Percentiles rank a stretch among this genome's conserved stretches.
Conservation (phyloP, 23 tunicate species). For the Diplosoma virens region DNA sequence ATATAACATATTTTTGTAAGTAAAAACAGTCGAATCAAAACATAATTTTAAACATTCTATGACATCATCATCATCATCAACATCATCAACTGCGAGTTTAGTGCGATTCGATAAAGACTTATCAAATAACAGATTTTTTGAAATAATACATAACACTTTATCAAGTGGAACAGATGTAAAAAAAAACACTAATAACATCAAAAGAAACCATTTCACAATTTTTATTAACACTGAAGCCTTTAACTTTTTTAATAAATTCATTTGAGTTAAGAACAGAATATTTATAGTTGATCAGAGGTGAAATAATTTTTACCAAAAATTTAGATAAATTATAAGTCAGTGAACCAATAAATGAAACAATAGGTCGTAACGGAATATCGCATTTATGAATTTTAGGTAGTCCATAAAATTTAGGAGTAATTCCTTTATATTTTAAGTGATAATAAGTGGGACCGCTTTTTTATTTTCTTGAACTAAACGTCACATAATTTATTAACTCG, state of each 20-base stretch:
- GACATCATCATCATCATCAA: no score
- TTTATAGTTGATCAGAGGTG: background rate
- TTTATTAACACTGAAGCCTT: background rate
- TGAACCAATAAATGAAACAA: slow-evolving; percentile 2
- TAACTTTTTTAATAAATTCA: background rate
- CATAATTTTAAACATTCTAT: background rate
- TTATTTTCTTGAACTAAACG: background rate
- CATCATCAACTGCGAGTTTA: background rate
- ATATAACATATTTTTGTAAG: background rate
- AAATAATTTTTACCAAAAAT: background rate
- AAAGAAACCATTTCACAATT: background rate
- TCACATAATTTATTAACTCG: background rate
- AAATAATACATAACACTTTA: no score
- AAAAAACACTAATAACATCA: no score
- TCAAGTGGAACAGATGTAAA: no score
- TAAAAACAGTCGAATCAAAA: background rate
- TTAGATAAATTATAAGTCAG: slow-evolving; percentile 2
- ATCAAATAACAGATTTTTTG: background rate
- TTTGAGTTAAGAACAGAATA: background rate
- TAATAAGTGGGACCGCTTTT: background rate
- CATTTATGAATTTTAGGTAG: slow-evolving; percentile 1
- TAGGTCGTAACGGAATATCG: background rate
- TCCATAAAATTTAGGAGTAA: background rate
- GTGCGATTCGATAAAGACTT: background rate
- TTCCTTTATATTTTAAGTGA: no score